Conservation (phyloP, 2,797 vertebrate genomes). For the Cheirogaleus major region DNA sequence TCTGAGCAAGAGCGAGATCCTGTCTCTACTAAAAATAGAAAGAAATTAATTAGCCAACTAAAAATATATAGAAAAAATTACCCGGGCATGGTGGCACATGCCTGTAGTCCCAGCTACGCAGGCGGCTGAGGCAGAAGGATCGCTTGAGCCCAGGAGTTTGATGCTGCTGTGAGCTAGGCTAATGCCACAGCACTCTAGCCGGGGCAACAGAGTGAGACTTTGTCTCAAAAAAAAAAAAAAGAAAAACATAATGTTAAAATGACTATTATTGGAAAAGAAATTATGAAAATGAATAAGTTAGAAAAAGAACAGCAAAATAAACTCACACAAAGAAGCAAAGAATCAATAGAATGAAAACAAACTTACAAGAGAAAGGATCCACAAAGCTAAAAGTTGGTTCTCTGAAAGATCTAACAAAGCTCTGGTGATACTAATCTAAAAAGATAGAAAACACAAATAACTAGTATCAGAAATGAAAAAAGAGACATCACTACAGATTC, state of each 20-base stretch:
- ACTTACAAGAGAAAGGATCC: neutral
- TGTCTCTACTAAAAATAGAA: too few relatives aligned
- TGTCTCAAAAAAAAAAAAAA: neutral
- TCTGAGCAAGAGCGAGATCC: too few relatives aligned
- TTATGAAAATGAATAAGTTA: neutral
- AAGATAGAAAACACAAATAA: neutral
- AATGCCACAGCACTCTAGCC: too few relatives aligned
- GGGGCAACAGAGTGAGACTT: too few relatives aligned
- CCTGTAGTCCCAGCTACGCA: too few relatives aligned
- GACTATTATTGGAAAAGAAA: neutral
- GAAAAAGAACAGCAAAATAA: constrained; percentile 1
- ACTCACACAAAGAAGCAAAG: neutral
- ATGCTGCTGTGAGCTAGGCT: too few relatives aligned
- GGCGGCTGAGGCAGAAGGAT: too few relatives aligned
- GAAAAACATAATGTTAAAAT: neutral
- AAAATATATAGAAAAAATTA: too few relatives aligned
- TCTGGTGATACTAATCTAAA: neutral
- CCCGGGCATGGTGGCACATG: too few relatives aligned
- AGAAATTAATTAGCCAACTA: too few relatives aligned
- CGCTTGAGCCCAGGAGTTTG: too few relatives aligned
- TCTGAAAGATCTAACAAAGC: neutral
- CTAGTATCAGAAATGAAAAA: neutral
- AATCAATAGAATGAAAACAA: neutral
- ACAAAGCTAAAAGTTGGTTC: constrained; percentile 6
- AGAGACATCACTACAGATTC: neutral